phyloP scores from a whole-genome alignment of 2,113 vertebrate species.

The Pimephales promelas region DNA sequence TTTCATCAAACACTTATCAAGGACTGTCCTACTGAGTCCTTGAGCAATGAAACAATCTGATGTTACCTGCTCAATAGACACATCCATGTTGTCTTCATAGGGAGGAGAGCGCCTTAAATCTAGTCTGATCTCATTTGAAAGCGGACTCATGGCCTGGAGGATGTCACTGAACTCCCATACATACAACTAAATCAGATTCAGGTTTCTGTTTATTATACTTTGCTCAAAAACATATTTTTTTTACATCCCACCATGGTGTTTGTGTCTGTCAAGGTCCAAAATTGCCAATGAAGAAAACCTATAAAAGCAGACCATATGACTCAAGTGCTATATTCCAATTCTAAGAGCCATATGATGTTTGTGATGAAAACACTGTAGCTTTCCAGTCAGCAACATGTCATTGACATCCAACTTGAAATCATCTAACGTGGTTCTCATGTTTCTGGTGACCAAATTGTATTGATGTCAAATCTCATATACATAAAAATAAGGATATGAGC shows the following conservation, averaged over 20 bases:
- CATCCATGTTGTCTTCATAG: background rate
- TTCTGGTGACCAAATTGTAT: background rate
- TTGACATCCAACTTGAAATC: background rate
- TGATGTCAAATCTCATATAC: background rate
- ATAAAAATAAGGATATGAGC: background rate
- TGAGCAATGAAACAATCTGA: background rate
- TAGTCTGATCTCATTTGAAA: background rate
- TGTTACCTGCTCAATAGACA: background rate
- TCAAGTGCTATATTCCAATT: background rate
- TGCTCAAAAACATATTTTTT: background rate
- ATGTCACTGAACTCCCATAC: slow-evolving; percentile 6
- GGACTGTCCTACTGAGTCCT: background rate
- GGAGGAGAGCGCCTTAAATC: background rate
- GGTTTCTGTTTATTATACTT: background rate
- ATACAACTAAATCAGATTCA: background rate
- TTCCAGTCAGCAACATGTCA: background rate
- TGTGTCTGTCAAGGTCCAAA: background rate
- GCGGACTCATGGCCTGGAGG: background rate
- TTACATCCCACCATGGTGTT: background rate
- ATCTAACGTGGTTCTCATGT: background rate
- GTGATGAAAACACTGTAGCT: background rate
- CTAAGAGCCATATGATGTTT: background rate
- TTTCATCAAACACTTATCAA: slow-evolving; percentile 22
- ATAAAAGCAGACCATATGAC: background rate
- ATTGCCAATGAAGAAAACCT: background rate